phyloP scores from a whole-genome alignment of 2,797 vertebrate genomes.

The Sandelia bainsii region DNA sequence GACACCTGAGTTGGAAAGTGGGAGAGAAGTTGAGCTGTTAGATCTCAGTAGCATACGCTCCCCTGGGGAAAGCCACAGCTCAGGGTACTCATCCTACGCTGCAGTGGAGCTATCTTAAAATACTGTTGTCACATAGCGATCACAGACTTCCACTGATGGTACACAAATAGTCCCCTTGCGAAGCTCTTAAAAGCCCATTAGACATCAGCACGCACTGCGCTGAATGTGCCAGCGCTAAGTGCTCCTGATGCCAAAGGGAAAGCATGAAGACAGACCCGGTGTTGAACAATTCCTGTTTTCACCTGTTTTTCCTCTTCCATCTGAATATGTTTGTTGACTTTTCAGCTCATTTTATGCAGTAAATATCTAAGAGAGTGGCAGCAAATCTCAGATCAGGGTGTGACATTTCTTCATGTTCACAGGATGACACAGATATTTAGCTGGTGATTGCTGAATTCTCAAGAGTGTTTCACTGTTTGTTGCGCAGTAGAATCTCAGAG shows the following conservation, averaged over 20 bases:
- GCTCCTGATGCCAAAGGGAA: conserved; percentile 83
- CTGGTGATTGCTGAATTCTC: conserved; percentile 50
- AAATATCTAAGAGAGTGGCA: conserved; percentile 72
- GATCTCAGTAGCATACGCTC: conserved; percentile 77
- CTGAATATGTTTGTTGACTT: conserved; percentile 81
- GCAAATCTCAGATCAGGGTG: conserved; percentile 69
- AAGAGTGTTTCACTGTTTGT: conserved; percentile 36
- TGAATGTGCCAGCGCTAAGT: conserved; percentile 78
- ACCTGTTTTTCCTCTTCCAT: conserved; percentile 46
- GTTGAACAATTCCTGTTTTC: conserved; percentile 69
- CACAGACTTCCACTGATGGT: conserved; percentile 78
- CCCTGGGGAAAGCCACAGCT: conserved; percentile 73
- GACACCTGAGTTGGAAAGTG: conserved; percentile 81
- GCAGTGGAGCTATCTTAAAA: conserved; percentile 70
- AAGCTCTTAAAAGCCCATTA: conserved; percentile 84
- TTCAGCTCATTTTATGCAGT: conserved; percentile 75
- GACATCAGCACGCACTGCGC: conserved; percentile 72
- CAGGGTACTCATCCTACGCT: conserved; percentile 75
- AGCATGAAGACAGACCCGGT: conserved; percentile 74
- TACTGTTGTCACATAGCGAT: conserved; percentile 83
- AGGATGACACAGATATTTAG: conserved; percentile 63
- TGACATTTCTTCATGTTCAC: conserved; percentile 65
- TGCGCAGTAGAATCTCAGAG: conserved; percentile 22
- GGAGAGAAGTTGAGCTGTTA: conserved; percentile 82
- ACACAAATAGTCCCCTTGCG: conserved; percentile 83